Evolutionary conservation across 2,113 vertebrate species (phyloP).

Genomic region (Salvelinus alpinus): DNA sequence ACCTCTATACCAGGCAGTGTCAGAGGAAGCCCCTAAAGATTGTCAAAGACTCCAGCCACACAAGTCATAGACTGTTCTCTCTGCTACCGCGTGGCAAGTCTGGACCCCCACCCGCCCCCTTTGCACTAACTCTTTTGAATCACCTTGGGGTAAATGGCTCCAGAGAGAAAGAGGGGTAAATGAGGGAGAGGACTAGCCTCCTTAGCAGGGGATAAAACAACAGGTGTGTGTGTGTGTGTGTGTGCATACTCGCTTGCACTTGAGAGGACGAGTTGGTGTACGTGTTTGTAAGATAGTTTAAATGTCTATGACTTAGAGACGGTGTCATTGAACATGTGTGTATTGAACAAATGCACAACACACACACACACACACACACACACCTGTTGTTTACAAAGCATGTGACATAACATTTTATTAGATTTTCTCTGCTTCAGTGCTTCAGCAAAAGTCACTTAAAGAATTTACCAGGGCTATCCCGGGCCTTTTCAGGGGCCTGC

Average conservation of each 20-base stretch:
- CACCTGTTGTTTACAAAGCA: background rate
- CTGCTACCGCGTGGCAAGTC: no score
- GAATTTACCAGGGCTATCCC: conserved; percentile 34
- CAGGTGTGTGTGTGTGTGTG: conserved; percentile 15
- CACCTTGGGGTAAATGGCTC: conserved; percentile 3
- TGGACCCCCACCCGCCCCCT: no score
- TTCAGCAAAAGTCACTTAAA: conserved; percentile 9
- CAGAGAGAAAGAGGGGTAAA: background rate
- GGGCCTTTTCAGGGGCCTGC: conserved; percentile 30
- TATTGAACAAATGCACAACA: background rate
- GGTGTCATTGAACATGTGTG: background rate
- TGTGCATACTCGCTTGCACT: background rate
- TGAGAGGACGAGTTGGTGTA: background rate
- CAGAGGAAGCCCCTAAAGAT: no score
- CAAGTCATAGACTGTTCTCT: no score
- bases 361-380: conserved; percentile 8
- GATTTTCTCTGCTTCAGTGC: conserved; percentile 14
- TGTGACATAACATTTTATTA: no score
- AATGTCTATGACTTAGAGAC: background rate
- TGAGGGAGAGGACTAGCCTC: background rate
- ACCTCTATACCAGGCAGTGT: no score
- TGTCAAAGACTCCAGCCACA: no score
- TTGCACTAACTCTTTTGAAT: no score
- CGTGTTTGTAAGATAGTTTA: background rate
- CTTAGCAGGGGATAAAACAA: conserved; percentile 10